Percentiles rank a stretch among this genome's conserved stretches.
Conservation (phyloP, 2,797 vertebrate genomes). For the Garrulus glandarius region DNA sequence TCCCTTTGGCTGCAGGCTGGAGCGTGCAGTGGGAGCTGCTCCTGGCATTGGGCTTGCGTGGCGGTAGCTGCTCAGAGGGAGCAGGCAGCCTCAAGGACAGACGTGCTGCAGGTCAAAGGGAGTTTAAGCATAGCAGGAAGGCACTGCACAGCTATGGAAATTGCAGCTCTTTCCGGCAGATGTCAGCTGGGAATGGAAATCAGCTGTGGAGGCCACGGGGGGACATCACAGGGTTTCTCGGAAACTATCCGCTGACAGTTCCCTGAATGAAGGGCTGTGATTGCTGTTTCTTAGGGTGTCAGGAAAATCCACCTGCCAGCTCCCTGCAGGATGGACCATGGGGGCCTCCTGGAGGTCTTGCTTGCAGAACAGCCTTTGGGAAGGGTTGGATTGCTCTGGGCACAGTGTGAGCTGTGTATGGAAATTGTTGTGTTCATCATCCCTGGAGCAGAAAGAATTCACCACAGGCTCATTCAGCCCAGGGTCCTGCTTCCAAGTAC, state of each 20-base stretch:
- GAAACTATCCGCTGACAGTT: not conserved
- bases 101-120: not conserved
- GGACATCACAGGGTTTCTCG: not conserved
- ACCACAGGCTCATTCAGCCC: not conserved
- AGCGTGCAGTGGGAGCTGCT: accelerated
- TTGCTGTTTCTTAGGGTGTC: not conserved
- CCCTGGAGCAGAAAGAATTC: not conserved
- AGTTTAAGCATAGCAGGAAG: not conserved
- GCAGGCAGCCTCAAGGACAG: not conserved
- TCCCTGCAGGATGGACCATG: accelerated
- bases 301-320: not conserved
- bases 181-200: constrained; percentile 36
- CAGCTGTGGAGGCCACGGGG: not conserved
- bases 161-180: not conserved
- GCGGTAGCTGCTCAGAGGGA: accelerated
- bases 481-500: not conserved
- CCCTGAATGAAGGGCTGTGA: not conserved
- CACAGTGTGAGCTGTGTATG: not conserved
- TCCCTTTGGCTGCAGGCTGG: not conserved
- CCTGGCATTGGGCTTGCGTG: accelerated
- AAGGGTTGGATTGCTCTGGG: not conserved
- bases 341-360: not conserved
- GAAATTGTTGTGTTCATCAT: not conserved
- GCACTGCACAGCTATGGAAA: not conserved
- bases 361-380: not conserved